Evolutionary conservation across 2,113 vertebrate species (phyloP), one percentile per base, ranked within the genome.

Genomic region (Carassius gibelio): DNA sequence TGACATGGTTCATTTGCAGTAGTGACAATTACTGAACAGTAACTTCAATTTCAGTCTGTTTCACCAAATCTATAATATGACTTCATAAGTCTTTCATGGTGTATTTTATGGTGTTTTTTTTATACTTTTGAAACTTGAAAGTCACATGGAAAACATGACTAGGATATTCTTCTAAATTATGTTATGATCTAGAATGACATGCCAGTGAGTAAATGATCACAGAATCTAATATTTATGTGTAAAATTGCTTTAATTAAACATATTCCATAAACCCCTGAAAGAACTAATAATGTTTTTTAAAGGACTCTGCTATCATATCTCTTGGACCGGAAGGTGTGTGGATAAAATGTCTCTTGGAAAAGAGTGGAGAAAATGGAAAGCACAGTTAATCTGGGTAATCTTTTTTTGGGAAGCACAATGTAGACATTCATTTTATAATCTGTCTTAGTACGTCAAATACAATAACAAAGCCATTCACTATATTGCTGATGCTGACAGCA

Each of bases 361-460:
- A 19, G 64, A 82, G 19, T 42, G 8, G 30, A 52, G 34, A 80
- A 45, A 38, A 62, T 61, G 72, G 50, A 17, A 55, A 72, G 52
- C 42, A n/a, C 66, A 15, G 26, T 80, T 83, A 76, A 80, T 81
- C 48, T 77, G 50, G 61, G 75, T 66, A 84, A 80, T 87, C 26
- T 48, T 48, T 81, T 90, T 83, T 55, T 26, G 50, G 81, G 45
- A 71, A 61, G 48, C 50, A 75, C 52, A 82, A 80, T 86, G 86
- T 85, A 81, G 84, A 86, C 69, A 66, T 82, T 50, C 75, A 83
- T 83, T 80, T 81, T 78, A 82, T 85, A 79, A 88, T 84, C 83
- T 72, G 80, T 89, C 86, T 90, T 80, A 88, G 87, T 87, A 81
- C 85, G 89, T 86, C 83, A 88, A 81, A 85, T 82, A 38, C 83